phyloP scores from a whole-genome alignment of 2,797 vertebrate species.

The Todus mexicanus region DNA sequence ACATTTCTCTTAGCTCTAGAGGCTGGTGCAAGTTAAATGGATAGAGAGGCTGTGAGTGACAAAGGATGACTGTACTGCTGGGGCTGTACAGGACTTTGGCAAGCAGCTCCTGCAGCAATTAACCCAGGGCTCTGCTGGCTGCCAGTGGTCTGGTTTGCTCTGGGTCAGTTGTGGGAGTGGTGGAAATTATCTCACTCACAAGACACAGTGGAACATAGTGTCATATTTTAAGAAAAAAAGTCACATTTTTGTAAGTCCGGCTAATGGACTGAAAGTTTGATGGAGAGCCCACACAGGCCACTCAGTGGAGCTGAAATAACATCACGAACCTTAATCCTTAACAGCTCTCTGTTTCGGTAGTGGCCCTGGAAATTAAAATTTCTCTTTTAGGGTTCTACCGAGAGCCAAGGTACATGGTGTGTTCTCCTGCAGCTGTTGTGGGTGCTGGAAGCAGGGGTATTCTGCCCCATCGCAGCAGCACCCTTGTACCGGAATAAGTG shows the following conservation, averaged over 20 bases:
- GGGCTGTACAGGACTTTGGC: neutral
- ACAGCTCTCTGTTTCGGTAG: neutral
- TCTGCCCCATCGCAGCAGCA: neutral
- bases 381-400: neutral
- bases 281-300: neutral
- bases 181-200: neutral
- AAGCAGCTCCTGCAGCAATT: neutral
- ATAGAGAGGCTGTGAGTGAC: neutral
- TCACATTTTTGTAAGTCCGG: neutral
- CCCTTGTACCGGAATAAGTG: neutral
- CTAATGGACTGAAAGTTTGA: neutral
- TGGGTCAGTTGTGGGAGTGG: neutral
- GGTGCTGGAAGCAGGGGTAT: neutral
- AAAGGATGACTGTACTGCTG: neutral
- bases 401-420: neutral
- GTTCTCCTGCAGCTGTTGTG: neutral
- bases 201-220: neutral
- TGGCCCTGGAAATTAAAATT: neutral
- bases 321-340: neutral
- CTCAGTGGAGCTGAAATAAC: neutral
- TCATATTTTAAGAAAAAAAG: neutral
- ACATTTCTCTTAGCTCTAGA: neutral
- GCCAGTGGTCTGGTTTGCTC: neutral
- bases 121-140: neutral
- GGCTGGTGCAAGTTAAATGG: neutral